phyloP scores from a whole-genome alignment of 2,797 vertebrate species.

The Eremophila alpestris region DNA sequence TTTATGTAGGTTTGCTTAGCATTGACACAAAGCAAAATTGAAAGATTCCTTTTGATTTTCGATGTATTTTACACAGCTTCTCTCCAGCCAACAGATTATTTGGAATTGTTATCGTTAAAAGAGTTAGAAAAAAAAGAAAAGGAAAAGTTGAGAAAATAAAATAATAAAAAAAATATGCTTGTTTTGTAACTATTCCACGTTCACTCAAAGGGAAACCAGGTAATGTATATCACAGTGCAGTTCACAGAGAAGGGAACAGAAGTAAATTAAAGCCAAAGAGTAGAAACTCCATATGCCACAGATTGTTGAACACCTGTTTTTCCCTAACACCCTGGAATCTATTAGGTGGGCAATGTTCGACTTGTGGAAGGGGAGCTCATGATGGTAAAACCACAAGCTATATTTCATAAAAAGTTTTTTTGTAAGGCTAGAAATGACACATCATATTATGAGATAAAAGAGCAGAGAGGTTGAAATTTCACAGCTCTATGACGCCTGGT shows the following conservation, averaged over 20 bases:
- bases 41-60: neutral
- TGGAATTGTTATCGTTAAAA: neutral
- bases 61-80: neutral
- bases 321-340: neutral
- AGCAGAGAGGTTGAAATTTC: neutral
- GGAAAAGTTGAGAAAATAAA: neutral
- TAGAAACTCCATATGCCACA: conserved; percentile 25
- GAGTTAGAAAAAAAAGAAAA: neutral
- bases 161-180: accelerated
- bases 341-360: neutral
- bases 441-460: neutral
- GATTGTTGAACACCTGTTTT: conserved; percentile 33
- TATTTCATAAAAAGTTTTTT: neutral
- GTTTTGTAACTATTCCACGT: neutral
- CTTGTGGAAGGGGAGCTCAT: neutral
- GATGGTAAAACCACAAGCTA: neutral
- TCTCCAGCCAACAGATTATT: neutral
- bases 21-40: neutral
- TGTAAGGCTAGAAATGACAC: neutral
- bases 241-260: neutral
- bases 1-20: neutral
- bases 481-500: neutral
- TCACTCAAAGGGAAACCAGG: neutral
- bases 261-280: conserved; percentile 2
- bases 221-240: neutral